Percentiles rank a stretch among this genome's conserved stretches.
Conservation (phyloP, 2,113 vertebrate genomes). For the Oncorhynchus keta region DNA sequence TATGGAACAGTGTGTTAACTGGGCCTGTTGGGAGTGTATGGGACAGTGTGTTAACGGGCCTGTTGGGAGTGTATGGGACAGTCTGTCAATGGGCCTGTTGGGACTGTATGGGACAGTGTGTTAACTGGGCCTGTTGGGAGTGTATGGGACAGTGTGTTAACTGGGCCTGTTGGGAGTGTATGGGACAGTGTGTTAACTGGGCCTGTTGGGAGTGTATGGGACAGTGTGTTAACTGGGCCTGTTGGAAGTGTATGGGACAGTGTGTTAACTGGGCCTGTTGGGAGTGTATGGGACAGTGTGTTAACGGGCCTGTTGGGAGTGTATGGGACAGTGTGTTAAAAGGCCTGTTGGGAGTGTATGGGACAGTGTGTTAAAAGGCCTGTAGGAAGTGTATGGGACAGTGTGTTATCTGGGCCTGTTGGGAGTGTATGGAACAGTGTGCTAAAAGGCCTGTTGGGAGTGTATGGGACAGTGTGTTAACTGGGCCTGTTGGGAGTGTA, state of each 20-base stretch:
- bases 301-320: background rate
- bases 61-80: constrained; percentile 5
- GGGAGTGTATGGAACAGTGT: constrained; percentile 1
- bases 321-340: constrained; percentile 1
- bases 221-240: too few species aligned
- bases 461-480: background rate
- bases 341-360: background rate
- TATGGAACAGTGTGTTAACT: background rate
- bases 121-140: background rate
- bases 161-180: background rate
- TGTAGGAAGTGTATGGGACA: constrained; percentile 3
- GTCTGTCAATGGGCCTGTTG: background rate
- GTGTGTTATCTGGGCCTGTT: background rate
- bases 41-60: background rate
- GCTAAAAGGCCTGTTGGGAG: background rate
- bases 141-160: background rate
- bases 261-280: constrained; percentile 1
- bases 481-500: background rate
- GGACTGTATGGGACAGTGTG: background rate
- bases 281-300: constrained; percentile 1
- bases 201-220: too few species aligned
- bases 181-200: background rate
- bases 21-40: background rate
- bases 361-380: background rate
- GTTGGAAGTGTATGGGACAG: too few species aligned